Evolutionary conservation across 2,113 vertebrate species (phyloP).

Genomic region (Pteruthius melanotis): DNA sequence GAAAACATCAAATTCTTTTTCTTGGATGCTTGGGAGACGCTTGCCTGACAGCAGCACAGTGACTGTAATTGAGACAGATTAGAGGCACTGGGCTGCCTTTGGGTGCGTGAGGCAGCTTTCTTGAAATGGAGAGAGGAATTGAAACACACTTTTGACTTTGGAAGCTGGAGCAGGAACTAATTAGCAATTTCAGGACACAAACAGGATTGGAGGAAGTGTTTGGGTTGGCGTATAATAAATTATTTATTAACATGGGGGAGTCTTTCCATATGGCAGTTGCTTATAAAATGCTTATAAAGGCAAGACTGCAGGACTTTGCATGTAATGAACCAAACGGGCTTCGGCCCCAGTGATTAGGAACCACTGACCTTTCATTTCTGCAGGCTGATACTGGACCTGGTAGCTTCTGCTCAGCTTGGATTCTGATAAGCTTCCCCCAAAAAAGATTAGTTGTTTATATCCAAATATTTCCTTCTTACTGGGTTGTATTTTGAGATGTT

Average conservation of each 20-base stretch:
- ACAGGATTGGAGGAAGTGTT: slow-evolving; percentile 24
- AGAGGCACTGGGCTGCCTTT: slow-evolving; percentile 49
- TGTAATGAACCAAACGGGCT: neutral
- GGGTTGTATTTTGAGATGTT: neutral
- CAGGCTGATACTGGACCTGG: neutral
- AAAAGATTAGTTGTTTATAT: neutral
- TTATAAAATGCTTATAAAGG: neutral
- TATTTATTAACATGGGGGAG: slow-evolving; percentile 14
- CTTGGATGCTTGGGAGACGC: neutral
- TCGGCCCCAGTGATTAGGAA: neutral
- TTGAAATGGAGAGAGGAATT: slow-evolving; percentile 19
- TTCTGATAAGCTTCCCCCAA: neutral
- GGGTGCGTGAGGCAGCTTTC: slow-evolving; percentile 19
- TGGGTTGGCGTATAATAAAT: neutral
- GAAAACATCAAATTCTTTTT: slow-evolving; percentile 11
- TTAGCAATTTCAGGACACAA: slow-evolving; percentile 58
- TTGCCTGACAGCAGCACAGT: slow-evolving; percentile 16
- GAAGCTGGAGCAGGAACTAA: slow-evolving; percentile 59
- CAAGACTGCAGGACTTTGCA: neutral
- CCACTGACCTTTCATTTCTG: neutral
- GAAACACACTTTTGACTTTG: slow-evolving; percentile 28
- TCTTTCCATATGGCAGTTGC: slow-evolving; percentile 11
- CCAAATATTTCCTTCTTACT: neutral
- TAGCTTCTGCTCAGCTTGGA: neutral
- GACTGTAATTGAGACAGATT: slow-evolving; percentile 41